Conservation (phyloP, 2,888 invertebrate genomes). For the Catocala nupta region DNA sequence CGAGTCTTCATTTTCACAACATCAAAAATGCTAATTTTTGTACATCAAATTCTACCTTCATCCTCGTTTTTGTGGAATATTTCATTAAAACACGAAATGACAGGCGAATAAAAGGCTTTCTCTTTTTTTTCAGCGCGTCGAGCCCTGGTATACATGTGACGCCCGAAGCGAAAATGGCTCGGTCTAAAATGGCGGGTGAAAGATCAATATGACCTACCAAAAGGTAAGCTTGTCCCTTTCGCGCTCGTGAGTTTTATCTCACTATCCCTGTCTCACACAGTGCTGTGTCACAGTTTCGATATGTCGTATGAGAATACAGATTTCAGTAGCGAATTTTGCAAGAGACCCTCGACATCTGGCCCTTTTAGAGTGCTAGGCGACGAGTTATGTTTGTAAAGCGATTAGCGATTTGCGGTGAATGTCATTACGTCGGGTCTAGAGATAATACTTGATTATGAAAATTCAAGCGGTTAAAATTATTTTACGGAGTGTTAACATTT, state of each 20-base stretch:
- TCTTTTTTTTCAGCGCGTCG: conserved; percentile 69
- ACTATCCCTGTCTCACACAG: conserved; percentile 69
- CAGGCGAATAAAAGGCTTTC: conserved; percentile 79
- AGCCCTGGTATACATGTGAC: conserved; percentile 77
- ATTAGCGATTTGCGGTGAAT: conserved; percentile 76
- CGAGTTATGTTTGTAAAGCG: conserved; percentile 72
- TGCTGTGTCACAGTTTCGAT: conserved; percentile 73
- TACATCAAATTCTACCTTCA: conserved; percentile 70
- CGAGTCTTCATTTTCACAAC: conserved; percentile 67
- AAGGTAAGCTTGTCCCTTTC: conserved; percentile 73
- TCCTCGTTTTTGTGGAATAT: conserved; percentile 73
- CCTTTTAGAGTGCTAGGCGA: conserved; percentile 63
- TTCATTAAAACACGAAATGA: conserved; percentile 83
- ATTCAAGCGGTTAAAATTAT: conserved; percentile 67
- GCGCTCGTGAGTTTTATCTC: conserved; percentile 48
- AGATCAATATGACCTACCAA: conserved; percentile 87
- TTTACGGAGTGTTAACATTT: conserved; percentile 64
- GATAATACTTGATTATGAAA: conserved; percentile 79
- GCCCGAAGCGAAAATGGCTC: conserved; percentile 83
- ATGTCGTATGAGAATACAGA: conserved; percentile 79
- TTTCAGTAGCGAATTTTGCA: conserved; percentile 75
- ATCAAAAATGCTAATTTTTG: conserved; percentile 79
- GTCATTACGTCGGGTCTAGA: conserved; percentile 67
- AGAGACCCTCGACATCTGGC: conserved; percentile 57
- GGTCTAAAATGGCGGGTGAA: conserved; percentile 86